Evolutionary conservation across 2,888 invertebrate species (phyloP).

Genomic region (Pammene fasciana): DNA sequence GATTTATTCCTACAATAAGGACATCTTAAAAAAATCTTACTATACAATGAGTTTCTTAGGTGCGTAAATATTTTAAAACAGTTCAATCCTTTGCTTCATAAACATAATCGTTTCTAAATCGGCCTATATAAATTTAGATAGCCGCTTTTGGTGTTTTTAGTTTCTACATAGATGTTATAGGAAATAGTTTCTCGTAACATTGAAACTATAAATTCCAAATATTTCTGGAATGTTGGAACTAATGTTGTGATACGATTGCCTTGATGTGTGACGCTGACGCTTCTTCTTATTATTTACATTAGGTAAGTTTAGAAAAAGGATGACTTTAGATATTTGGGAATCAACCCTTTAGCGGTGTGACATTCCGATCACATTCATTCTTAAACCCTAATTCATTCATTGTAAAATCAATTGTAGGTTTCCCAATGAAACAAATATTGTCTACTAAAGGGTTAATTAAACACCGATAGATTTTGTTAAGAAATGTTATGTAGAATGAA

Average conservation of each 20-base stretch:
- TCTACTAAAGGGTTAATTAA: neutral
- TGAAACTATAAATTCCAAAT: constrained; percentile 38
- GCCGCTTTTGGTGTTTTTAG: neutral
- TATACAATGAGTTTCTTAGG: too few species aligned
- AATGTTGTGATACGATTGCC: constrained; percentile 7
- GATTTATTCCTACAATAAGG: too few species aligned
- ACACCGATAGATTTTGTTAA: neutral
- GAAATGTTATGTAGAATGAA: neutral
- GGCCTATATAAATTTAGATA: neutral
- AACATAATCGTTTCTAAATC: too few species aligned
- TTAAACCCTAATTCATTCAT: neutral
- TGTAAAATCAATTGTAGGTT: too few species aligned
- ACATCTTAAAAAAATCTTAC: too few species aligned
- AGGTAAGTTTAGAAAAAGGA: neutral
- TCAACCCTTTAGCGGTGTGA: neutral
- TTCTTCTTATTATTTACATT: neutral
- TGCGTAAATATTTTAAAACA: too few species aligned
- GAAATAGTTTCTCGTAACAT: constrained; percentile 2
- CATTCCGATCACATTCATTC: neutral
- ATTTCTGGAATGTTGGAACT: constrained; percentile 23
- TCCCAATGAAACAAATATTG: neutral
- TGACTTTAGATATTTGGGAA: neutral
- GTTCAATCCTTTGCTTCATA: too few species aligned
- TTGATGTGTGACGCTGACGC: neutral
- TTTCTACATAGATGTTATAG: neutral